Evolutionary conservation across 1,140 invertebrate genomes (phyloP), one percentile per base, ranked within the genome.

Genomic region (Pseudomyrmex gracilis): DNA sequence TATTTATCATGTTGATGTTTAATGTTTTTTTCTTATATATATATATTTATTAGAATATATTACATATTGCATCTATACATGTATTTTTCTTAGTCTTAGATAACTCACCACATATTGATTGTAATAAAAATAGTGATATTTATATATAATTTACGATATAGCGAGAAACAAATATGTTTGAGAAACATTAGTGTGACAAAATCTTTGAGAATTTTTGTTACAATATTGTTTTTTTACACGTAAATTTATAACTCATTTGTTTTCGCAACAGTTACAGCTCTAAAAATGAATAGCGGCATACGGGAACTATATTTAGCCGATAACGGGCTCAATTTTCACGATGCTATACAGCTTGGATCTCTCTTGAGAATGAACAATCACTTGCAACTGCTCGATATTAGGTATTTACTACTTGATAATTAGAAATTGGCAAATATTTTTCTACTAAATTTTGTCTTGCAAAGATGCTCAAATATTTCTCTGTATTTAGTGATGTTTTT

Each of bases 221-320:
- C 9, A 45, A 24, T 57, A 43, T 45, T 78, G 22, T 13, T 34
- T 4, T 34, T 34, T 34, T 34, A 34, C 34, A 55, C n/a, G 43
- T 20, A 24, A 12, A 73, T 60, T 60, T 73, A 73, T 61, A 22
- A 73, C n/a, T 73, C 34, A 34, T 60, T 43, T 43, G 20, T 73
- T 53, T 17, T 68, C 66, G 15, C 49, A 88, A 66, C 94, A 98
- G 97, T 97, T 91, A 96, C 96, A 89, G 97, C 97, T 17, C 93
- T 98, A 13, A 97, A 97, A 91, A 95, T 97, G 88, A 98, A 98
- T 94, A 96, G 96, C 57, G 96, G 95, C 57, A 94, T 98, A 68
- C 96, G 96, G 64, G 97, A 98, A 94, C 94, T 98, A 66, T 97
- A 98, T 89, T 93, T 98, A 85, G 97, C 97, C 70, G 97, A 98